Evolutionary conservation across 30 jellyfish, hydroid and myxozoan genomes (phyloP).

Genomic region (Hydra vulgaris): DNA sequence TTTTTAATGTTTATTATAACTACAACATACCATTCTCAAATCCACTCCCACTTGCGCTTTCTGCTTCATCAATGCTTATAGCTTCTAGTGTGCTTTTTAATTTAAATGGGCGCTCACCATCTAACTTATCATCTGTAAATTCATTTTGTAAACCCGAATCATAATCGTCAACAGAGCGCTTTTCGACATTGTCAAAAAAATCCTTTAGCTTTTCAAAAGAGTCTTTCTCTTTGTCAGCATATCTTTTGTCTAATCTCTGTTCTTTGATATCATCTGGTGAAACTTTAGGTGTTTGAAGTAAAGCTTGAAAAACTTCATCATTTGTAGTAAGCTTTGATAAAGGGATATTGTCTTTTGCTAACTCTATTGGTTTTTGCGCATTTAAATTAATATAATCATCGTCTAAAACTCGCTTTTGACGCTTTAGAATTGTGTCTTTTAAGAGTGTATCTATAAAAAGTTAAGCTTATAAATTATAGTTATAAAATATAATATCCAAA

Average conservation of each 20-base stretch:
- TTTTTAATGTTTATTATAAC: too few species aligned
- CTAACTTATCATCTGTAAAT: background rate
- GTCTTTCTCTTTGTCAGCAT: background rate
- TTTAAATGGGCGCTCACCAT: background rate
- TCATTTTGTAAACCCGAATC: background rate
- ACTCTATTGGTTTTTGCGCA: background rate
- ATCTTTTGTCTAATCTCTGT: background rate
- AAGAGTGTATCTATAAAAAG: too few species aligned
- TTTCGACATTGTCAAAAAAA: slow-evolving; percentile 7
- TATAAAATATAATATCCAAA: too few species aligned
- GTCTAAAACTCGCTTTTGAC: background rate
- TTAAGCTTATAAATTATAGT: too few species aligned
- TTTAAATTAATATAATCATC: background rate
- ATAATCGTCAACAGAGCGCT: slow-evolving; percentile 11
- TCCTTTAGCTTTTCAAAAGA: slow-evolving; percentile 4
- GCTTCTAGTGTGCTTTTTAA: background rate
- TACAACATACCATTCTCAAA: background rate
- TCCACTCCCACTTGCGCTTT: slow-evolving; percentile 10
- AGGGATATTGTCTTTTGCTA: background rate
- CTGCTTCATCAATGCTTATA: background rate
- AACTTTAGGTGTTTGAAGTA: background rate
- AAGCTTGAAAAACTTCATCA: background rate
- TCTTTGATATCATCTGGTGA: background rate
- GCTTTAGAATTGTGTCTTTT: too few species aligned
- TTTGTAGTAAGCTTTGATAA: background rate